A percentile compares a stretch with the other conserved stretches of the same genome.
phyloP scores from a whole-genome alignment of 2,888 invertebrate genomes.

The Habroteleia sp. region DNA sequence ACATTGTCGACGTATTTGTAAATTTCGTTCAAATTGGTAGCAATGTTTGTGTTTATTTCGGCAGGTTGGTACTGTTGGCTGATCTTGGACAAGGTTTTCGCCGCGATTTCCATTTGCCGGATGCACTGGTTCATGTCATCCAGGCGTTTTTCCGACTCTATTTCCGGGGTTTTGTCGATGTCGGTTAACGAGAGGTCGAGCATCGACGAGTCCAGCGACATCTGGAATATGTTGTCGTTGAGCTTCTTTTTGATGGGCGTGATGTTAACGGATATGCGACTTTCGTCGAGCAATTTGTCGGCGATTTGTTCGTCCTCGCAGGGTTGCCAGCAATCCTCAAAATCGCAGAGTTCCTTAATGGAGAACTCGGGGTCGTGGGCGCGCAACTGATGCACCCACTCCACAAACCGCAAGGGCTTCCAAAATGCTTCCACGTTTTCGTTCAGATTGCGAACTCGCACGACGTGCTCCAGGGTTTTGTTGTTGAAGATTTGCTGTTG shows the following conservation, averaged over 20 bases:
- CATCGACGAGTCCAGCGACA: conserved; percentile 75
- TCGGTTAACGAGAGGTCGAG: conserved; percentile 67
- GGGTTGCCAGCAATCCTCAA: conserved; percentile 73
- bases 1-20: conserved; percentile 68
- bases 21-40: conserved; percentile 71
- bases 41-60: conserved; percentile 69
- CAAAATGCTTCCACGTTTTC: conserved; percentile 73
- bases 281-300: conserved; percentile 72
- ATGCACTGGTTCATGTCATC: conserved; percentile 74
- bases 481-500: conserved; percentile 76
- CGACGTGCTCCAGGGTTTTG: conserved; percentile 73
- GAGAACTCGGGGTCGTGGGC: conserved; percentile 77
- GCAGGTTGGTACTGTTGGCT: conserved; percentile 70
- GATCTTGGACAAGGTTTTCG: conserved; percentile 73
- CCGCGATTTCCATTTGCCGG: conserved; percentile 75
- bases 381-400: conserved; percentile 76
- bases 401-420: conserved; percentile 75
- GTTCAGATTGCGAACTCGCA: conserved; percentile 76
- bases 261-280: conserved; percentile 77
- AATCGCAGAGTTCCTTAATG: conserved; percentile 73
- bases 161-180: conserved; percentile 66
- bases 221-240: conserved; percentile 78
- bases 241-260: conserved; percentile 77
- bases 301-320: conserved; percentile 73
- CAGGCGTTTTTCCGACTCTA: conserved; percentile 65